A percentile compares a stretch with the other conserved stretches of the same genome.
phyloP scores from a whole-genome alignment of 2,113 vertebrate species.

The Albula goreensis region DNA sequence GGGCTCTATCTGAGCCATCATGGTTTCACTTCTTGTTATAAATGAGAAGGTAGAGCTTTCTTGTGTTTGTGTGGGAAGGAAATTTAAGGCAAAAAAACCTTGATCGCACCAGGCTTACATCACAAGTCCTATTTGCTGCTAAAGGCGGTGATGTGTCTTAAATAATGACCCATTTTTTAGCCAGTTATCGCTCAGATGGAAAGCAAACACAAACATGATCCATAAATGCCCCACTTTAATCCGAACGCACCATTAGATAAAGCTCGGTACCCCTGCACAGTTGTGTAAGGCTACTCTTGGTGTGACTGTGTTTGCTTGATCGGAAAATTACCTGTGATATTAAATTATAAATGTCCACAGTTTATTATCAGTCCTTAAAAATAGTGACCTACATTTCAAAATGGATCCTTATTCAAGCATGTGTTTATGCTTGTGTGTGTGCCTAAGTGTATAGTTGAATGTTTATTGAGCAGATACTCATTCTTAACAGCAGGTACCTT shows the following conservation, averaged over 20 bases:
- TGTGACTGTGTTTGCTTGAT: background rate
- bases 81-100: background rate
- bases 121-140: background rate
- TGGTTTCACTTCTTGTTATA: too few relatives aligned
- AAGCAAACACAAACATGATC: background rate
- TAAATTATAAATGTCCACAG: background rate
- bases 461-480: background rate
- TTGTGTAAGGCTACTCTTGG: background rate
- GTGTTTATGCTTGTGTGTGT: too few relatives aligned
- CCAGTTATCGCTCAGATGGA: background rate
- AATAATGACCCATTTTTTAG: too few relatives aligned
- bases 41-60: too few relatives aligned
- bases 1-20: too few relatives aligned
- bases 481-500: background rate
- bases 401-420: background rate
- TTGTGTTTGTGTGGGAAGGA: background rate
- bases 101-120: background rate
- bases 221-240: background rate
- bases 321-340: background rate
- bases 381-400: background rate
- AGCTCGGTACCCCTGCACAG: background rate
- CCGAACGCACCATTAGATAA: background rate
- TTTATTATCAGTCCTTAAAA: background rate
- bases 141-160: background rate
- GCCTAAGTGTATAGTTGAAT: too few relatives aligned